These are phyloP conservation scores for Philhelius pedissequus DNA, from an alignment of 2,888 invertebrate genomes.

Conservation along the genomic window DNA sequence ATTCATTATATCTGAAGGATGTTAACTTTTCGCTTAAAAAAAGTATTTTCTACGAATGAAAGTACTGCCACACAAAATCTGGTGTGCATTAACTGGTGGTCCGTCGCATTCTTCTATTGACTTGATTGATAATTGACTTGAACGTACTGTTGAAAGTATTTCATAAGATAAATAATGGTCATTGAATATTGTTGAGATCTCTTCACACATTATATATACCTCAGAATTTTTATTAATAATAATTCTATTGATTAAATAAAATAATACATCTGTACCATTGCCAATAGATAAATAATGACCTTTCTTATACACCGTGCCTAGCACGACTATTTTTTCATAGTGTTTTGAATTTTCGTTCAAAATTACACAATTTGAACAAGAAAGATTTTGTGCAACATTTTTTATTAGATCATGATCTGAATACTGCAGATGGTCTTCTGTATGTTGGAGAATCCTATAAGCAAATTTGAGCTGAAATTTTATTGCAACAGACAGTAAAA, in stretches of 20 bases:
- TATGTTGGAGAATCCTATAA: background rate
- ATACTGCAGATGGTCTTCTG: background rate
- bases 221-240: background rate
- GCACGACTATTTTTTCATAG: background rate
- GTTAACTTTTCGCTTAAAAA: background rate
- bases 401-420: background rate
- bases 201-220: background rate
- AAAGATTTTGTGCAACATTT: background rate
- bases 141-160: background rate
- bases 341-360: background rate
- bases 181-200: too few relatives aligned
- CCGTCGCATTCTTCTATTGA: background rate
- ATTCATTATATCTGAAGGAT: background rate
- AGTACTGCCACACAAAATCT: background rate
- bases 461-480: constrained; percentile 13
- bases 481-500: background rate
- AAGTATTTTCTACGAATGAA: background rate
- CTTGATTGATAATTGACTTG: background rate
- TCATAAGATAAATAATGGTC: background rate
- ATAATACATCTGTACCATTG: background rate
- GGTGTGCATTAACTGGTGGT: constrained; percentile 1
- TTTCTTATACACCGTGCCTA: background rate
- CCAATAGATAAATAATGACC: background rate
- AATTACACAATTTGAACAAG: background rate
- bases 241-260: background rate